A percentile compares a stretch with the other conserved stretches of the same genome.
Conservation (phyloP, 2,888 invertebrate genomes). For the Gisinianus flammeolus region DNA sequence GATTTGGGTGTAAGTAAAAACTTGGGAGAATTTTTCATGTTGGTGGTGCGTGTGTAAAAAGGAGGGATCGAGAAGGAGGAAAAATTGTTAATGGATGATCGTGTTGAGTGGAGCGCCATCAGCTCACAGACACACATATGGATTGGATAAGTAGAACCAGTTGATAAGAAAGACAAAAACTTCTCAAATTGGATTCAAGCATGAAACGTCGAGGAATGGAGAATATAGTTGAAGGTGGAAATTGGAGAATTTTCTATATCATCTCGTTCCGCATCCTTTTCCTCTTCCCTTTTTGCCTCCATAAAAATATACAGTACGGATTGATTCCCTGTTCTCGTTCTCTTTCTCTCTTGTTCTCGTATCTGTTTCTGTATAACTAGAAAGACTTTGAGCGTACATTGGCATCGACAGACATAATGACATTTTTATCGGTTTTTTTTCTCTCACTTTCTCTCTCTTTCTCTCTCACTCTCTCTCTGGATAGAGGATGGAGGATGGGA, state of each 20-base stretch:
- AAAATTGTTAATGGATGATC: background rate
- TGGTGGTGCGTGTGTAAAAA: background rate
- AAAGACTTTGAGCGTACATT: no score
- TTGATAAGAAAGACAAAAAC: constrained; percentile 23
- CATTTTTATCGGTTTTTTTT: constrained; percentile 36
- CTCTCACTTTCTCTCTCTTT: background rate
- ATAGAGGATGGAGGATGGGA: no score
- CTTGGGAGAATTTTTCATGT: no score
- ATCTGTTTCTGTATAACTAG: no score
- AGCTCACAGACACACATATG: no score
- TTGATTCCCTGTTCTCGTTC: no score
- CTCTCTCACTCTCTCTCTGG: constrained; percentile 12
- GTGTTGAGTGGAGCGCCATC: constrained; percentile 12
- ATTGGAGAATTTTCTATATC: no score
- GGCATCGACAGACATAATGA: constrained; percentile 22
- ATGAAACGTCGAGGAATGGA: constrained; percentile 1
- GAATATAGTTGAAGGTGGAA: no score
- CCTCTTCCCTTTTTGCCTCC: background rate
- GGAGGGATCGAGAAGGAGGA: constrained; percentile 14
- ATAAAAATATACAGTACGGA: background rate
- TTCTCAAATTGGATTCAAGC: constrained; percentile 22
- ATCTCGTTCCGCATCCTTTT: background rate
- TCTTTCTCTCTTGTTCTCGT: no score
- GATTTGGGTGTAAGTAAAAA: no score
- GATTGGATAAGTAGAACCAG: constrained; percentile 17